These are phyloP conservation scores for Anisognathus igniventris DNA, from an alignment of 2,797 vertebrate genomes.

Conservation along the genomic window DNA sequence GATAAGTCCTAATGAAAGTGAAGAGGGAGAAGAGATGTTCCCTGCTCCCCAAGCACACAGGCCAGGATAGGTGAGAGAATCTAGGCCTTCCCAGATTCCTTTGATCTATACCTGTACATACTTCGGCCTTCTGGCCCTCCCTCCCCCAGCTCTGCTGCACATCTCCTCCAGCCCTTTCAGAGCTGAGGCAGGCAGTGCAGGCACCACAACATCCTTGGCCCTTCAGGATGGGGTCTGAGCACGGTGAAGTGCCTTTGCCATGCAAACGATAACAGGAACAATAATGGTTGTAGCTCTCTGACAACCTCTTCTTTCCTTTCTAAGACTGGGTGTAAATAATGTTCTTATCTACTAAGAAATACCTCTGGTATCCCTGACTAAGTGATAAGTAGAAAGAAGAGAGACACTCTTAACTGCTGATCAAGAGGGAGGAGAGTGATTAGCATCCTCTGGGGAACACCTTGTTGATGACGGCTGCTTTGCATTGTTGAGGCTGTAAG, in stretches of 20 bases:
- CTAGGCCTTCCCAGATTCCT: background rate
- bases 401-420: constrained; percentile 54
- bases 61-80: fast-evolving
- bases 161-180: background rate
- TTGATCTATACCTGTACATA: background rate
- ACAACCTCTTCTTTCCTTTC: constrained; percentile 19
- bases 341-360: constrained; percentile 54
- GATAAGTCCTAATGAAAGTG: background rate
- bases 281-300: background rate
- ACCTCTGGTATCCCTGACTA: constrained; percentile 43
- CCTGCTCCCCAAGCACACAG: background rate
- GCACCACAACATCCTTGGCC: background rate
- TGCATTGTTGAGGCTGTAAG: constrained; percentile 58
- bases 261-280: constrained; percentile 17
- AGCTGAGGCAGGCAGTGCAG: background rate
- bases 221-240: background rate
- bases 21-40: background rate
- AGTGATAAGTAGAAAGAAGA: constrained; percentile 54
- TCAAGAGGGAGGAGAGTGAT: constrained; percentile 51
- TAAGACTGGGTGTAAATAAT: constrained; percentile 5
- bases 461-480: constrained; percentile 48
- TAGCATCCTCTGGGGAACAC: constrained; percentile 59
- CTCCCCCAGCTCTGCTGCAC: background rate
- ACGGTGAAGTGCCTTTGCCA: background rate
- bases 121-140: background rate